phyloP scores from a whole-genome alignment of 1,140 invertebrate species.

The Calycopis cecrops region DNA sequence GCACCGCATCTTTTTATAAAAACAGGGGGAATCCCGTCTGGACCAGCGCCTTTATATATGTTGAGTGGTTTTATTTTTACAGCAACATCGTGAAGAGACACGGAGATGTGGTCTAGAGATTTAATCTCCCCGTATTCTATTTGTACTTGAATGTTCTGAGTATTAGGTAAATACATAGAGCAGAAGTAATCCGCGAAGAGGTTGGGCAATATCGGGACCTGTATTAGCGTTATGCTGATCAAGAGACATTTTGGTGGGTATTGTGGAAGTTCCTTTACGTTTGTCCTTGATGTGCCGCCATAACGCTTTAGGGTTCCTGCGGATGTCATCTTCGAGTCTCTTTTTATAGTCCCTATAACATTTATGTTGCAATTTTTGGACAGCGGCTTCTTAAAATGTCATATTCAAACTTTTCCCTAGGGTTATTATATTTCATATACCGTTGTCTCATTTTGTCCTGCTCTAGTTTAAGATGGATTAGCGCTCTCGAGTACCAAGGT shows the following conservation, averaged over 20 bases:
- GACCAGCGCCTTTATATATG: conserved; percentile 11
- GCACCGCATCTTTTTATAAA: conserved; percentile 21
- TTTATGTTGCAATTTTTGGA: conserved; percentile 17
- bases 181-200: conserved; percentile 3
- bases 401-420: conserved; percentile 17
- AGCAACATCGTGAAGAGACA: not conserved
- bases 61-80: not conserved
- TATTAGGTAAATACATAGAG: not conserved
- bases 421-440: conserved; percentile 14
- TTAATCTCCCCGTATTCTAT: not conserved
- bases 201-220: conserved; percentile 16
- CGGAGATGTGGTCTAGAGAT: not conserved
- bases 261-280: conserved; percentile 5
- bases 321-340: conserved; percentile 16
- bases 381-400: conserved; percentile 14
- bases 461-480: not conserved
- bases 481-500: not conserved
- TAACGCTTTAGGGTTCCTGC: conserved; percentile 15
- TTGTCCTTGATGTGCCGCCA: conserved; percentile 20
- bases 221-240: not conserved
- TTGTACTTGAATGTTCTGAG: not conserved
- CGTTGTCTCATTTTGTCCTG: not conserved
- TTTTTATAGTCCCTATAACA: conserved; percentile 13
- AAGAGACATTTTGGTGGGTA: conserved; percentile 10
- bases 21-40: conserved; percentile 16